Evolutionary conservation across 2,113 vertebrate species (phyloP).

Genomic region (Acinonyx jubatus): DNA sequence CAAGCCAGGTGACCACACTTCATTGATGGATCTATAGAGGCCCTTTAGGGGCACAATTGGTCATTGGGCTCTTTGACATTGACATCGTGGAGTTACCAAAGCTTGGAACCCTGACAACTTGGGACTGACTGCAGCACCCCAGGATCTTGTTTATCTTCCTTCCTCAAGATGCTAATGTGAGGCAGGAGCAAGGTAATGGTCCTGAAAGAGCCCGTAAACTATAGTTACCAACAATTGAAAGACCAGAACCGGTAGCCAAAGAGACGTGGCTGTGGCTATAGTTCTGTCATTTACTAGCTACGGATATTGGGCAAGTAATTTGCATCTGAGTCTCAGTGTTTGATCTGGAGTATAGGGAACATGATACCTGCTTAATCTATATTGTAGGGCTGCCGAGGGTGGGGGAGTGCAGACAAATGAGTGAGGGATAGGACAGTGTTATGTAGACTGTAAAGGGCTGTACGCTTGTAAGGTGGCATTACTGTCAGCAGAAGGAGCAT

Average conservation of each 20-base stretch:
- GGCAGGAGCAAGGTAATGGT: not conserved
- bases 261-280: not conserved
- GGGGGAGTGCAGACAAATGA: not conserved
- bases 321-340: not conserved
- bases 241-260: not conserved
- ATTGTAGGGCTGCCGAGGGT: not conserved
- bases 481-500: not conserved
- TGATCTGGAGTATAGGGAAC: not conserved
- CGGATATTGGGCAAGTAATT: not conserved
- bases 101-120: not conserved
- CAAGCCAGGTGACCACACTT: not conserved
- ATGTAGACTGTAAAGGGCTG: not conserved
- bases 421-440: too few relatives aligned
- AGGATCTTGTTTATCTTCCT: not conserved
- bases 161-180: not conserved
- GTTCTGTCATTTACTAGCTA: not conserved
- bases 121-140: not conserved
- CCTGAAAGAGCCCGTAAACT: not conserved
- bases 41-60: not conserved
- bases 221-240: not conserved
- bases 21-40: not conserved
- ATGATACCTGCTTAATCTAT: too few relatives aligned
- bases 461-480: fast-evolving
- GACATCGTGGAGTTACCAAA: not conserved
- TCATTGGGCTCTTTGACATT: not conserved